Base-by-base conservation (phyloP, 1,140 invertebrate species). In the Forficula auricularia region DNA sequence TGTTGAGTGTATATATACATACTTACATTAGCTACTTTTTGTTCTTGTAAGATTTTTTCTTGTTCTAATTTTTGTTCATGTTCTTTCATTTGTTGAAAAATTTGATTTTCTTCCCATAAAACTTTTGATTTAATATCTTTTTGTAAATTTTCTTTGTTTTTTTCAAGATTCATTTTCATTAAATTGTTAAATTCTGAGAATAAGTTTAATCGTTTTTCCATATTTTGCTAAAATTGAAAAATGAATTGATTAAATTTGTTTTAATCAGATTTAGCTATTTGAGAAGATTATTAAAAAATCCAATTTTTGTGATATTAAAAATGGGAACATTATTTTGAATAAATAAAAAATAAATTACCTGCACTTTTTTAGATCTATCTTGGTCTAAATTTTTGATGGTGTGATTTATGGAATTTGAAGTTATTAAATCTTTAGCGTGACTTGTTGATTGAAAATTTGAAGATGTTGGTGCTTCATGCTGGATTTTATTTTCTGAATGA, bases 31-130 rank as follows among this genome's bases (percentile, higher is more conserved):
- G 64, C 45, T 13, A 60, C 52, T 8, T 43, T 48, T 33, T 44
- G 38, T 48, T 50, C 52, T 19, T 56, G 52, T 7, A 57, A 37
- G 22, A 54, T 51, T 22, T 59, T 54, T 38, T 63, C 48, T 19
- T 58, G 31, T 27, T 57, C 50, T 6, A 67, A 52, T 7, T 43
- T 49, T 44, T 52, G 52, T 18, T 56, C 52, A 22, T 58, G 57
- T 20, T 55, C 51, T 42, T 61, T 48, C 65, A 63, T 64, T 6
- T 58, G 50, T 32, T 61, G 54, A 40, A 60, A 51, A 30, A 46
- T 53, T 3, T 48, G 41, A 0, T 57, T 50, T 22, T 47, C 48
- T 53, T 57, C 54, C 52, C 59, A 33, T 2, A 49, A 43, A 3
- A 46, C 22, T 13, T 15, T 16, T 16, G 35, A 32, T 14, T 36